Percentiles rank a stretch among this genome's conserved stretches.
These are phyloP conservation scores for Acronicta alni DNA, from an alignment of 2,888 invertebrate species.

Conservation along the genomic window DNA sequence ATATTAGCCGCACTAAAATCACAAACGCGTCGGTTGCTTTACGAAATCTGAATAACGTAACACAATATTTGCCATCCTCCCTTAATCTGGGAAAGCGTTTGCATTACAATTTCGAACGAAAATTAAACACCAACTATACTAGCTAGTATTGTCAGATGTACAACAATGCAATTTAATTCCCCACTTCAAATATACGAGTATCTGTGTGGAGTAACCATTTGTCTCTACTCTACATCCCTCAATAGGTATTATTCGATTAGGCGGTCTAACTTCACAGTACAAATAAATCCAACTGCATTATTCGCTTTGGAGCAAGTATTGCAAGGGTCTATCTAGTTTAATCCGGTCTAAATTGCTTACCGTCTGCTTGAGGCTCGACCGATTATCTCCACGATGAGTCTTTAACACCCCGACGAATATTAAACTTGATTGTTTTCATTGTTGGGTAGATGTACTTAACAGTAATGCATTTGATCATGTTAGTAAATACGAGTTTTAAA, in stretches of 20 bases:
- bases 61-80: slow-evolving; percentile 40
- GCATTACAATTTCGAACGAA: slow-evolving; percentile 34
- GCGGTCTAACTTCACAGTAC: slow-evolving; percentile 64
- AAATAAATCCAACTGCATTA: slow-evolving; percentile 75
- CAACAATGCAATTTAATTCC: slow-evolving; percentile 60
- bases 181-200: slow-evolving; percentile 47
- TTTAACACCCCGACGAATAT: slow-evolving; percentile 61
- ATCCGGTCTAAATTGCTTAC: slow-evolving; percentile 75
- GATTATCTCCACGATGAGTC: slow-evolving; percentile 65
- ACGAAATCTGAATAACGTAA: slow-evolving; percentile 38
- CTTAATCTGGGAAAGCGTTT: slow-evolving; percentile 30
- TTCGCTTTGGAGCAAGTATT: slow-evolving; percentile 69
- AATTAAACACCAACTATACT: slow-evolving; percentile 40
- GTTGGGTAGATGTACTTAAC: slow-evolving; percentile 17
- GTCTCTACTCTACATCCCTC: slow-evolving; percentile 55
- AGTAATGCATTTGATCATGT: slow-evolving; percentile 12
- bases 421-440: slow-evolving; percentile 63
- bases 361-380: slow-evolving; percentile 64
- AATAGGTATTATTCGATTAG: slow-evolving; percentile 74
- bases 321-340: slow-evolving; percentile 72
- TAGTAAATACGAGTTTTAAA: neutral
- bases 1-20: slow-evolving; percentile 28
- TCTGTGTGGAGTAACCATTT: slow-evolving; percentile 48
- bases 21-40: slow-evolving; percentile 19
- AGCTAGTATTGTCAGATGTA: slow-evolving; percentile 29